phyloP scores from a whole-genome alignment of 1,140 invertebrate species.

The Hypsibius dujardini region DNA sequence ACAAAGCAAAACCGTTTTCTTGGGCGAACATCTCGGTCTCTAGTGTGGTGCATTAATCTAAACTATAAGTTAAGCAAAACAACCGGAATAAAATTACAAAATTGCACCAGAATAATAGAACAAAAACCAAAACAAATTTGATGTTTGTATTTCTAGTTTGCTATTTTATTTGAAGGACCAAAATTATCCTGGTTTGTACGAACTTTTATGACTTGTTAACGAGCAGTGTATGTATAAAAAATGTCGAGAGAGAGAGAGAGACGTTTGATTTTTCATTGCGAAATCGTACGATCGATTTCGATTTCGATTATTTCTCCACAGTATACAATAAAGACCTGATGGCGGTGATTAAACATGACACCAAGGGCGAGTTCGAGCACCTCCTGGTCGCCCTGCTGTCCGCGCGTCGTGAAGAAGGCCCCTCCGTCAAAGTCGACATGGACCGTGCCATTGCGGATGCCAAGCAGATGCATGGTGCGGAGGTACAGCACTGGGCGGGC shows the following conservation, averaged over 20 bases:
- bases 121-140: background rate
- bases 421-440: background rate
- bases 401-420: background rate
- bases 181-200: background rate
- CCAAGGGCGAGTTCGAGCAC: constrained; percentile 4
- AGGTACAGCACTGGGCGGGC: background rate
- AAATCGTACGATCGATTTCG: background rate
- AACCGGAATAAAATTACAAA: too few relatives aligned
- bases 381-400: background rate
- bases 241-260: too few relatives aligned
- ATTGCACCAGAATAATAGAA: too few relatives aligned
- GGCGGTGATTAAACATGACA: background rate
- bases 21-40: too few relatives aligned
- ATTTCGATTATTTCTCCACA: background rate
- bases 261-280: too few relatives aligned
- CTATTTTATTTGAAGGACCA: background rate
- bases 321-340: background rate
- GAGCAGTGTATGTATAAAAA: too few relatives aligned
- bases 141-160: background rate
- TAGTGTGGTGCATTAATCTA: too few relatives aligned
- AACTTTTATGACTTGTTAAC: too few relatives aligned
- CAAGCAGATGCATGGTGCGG: background rate
- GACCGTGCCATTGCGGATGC: background rate
- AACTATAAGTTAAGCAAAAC: too few relatives aligned
- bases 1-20: too few relatives aligned